Evolutionary conservation across 2,113 vertebrate genomes (phyloP).

Genomic region (Phaethornis superciliosus): DNA sequence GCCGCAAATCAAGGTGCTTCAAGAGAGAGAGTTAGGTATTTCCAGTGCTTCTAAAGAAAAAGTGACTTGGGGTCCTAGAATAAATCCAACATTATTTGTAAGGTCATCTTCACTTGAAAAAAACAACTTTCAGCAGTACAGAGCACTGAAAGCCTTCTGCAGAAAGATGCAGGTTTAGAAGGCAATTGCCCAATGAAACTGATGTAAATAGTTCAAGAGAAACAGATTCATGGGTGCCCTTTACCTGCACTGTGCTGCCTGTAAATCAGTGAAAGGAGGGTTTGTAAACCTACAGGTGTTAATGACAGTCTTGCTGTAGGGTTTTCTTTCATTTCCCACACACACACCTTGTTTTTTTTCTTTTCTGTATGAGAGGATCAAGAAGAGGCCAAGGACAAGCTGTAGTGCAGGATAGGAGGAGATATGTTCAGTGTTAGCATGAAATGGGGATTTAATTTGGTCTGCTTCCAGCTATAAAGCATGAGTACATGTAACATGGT

Average conservation of each 20-base stretch:
- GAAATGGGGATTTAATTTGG: not conserved
- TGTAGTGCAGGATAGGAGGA: not conserved
- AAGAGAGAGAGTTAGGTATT: not conserved
- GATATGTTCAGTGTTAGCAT: not conserved
- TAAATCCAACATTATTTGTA: not conserved
- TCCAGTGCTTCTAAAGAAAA: not conserved
- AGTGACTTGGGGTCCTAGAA: not conserved
- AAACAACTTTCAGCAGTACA: not conserved
- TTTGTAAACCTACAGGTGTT: too few species aligned
- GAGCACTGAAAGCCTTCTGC: not conserved
- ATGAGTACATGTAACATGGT: not conserved
- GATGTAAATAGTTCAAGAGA: not conserved
- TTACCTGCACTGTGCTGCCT: not conserved
- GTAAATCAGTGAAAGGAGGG: not conserved
- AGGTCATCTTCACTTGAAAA: not conserved
- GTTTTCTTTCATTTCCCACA: too few species aligned
- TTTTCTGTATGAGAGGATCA: not conserved
- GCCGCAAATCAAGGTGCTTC: not conserved
- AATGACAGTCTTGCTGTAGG: not conserved
- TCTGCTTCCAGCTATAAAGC: not conserved
- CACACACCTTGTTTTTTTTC: too few species aligned
- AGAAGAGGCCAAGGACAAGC: not conserved
- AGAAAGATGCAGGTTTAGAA: not conserved
- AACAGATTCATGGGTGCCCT: not conserved
- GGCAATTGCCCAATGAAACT: not conserved